Percentiles rank a stretch among this genome's conserved stretches.
These are phyloP conservation scores for Bolinopsis microptera DNA, from an alignment of 37 sponge, comb jelly and placozoan species.

Conservation along the genomic window DNA sequence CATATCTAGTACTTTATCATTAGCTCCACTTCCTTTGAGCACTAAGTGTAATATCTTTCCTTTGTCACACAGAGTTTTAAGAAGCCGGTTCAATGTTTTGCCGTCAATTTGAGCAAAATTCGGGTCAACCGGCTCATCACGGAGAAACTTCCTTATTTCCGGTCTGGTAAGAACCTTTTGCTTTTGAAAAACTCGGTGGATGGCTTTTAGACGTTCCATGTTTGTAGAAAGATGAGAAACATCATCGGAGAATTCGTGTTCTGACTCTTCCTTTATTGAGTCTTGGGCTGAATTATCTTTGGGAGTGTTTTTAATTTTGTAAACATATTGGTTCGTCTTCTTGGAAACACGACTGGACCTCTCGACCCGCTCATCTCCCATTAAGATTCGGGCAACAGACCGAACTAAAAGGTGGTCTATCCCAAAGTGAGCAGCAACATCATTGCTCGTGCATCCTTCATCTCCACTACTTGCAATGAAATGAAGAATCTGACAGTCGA, in stretches of 20 bases:
- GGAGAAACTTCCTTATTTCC: constrained; percentile 6
- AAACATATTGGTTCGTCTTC: constrained; percentile 26
- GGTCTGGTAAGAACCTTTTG: not conserved
- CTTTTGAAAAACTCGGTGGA: not conserved
- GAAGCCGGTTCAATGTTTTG: not conserved
- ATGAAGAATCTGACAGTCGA: not conserved
- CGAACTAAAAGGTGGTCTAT: not conserved
- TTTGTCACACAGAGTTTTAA: not conserved
- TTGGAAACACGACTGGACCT: not conserved
- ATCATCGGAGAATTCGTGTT: not conserved
- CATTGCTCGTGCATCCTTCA: not conserved
- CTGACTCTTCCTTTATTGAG: not conserved
- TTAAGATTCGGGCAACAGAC: not conserved
- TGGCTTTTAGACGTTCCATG: not conserved
- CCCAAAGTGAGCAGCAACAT: not conserved
- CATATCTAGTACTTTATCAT: not conserved
- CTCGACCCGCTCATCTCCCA: not conserved
- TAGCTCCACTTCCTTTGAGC: not conserved
- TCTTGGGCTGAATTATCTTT: not conserved
- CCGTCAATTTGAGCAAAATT: constrained; percentile 7
- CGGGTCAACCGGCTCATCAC: not conserved
- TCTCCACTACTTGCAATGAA: not conserved
- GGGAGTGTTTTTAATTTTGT: not conserved
- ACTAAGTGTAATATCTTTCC: not conserved
- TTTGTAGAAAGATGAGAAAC: not conserved